Evolutionary conservation across 2,113 vertebrate species (phyloP), one percentile per base, ranked within the genome.

Genomic region (Mormyrus lacerda): DNA sequence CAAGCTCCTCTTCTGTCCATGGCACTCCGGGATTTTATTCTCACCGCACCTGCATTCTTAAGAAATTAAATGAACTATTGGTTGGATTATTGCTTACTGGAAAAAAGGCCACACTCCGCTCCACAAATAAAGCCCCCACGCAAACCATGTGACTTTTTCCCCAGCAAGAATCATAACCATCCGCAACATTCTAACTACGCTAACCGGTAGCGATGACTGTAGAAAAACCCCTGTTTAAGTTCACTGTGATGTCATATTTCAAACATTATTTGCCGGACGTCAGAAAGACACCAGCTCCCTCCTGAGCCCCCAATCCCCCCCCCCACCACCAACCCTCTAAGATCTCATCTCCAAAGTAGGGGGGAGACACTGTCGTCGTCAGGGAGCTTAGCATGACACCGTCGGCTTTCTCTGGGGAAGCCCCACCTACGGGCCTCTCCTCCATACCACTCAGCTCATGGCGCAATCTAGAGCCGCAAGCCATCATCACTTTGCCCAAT

Each of bases 401-500:
- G 10, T 47, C 4, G 3, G 45, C 42, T 48, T 0, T 91, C 91
- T 91, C 91, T n/a, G 3, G 90, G 91, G 92, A 88, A 1, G 85
- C 44, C 45, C 42, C 27, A 42, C 88, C 35, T 88, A 58, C 88
- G n/a, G 89, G 58, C 89, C 89, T 69, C 3, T 61, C 51, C 87
- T 45, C 87, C 58, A 73, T 89, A 91, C 91, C 91, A 5, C 91
- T 91, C 79, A 88, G 85, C 88, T 91, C 91, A 91, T 86, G 90
- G 88, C 87, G 79, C 92, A 90, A 39, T 84, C 89, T 89, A 92
- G 88, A 89, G 90, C 92, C 91, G 90, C 90, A 92, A 93, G 91
- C 91, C 91, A 93, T 93, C 91, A 91, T 92, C 91, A 91, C 92
- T 92, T 88, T 91, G 91, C 90, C 92, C 93, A 93, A 92, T 93